Evolutionary conservation across 1,140 invertebrate genomes (phyloP), one percentile per base, ranked within the genome.

Genomic region (Nautilus pompilius): DNA sequence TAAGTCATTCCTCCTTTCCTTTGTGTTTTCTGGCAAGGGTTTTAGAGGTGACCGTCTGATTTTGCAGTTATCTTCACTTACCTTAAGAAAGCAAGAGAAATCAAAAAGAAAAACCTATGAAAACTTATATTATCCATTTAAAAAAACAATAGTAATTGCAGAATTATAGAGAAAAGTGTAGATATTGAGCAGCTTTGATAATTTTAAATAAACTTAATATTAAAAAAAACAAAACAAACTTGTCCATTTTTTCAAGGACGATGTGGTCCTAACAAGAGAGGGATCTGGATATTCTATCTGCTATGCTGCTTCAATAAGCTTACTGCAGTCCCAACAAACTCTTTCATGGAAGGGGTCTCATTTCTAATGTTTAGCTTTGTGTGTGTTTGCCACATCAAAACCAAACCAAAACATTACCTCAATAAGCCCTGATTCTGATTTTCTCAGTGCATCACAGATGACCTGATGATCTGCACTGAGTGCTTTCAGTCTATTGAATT

Each of bases 21-120:
- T 91, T 73, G 91, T 89, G 75, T 91, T 89, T 66, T 90, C 89
- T n/a, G 94, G 95, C 3, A 96, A 73, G 0, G 93, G 91, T 67
- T 89, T 85, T 22, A 90, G 87, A 0, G 88, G 87, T 64, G 86
- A 88, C 30, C 95, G 85, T 32, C 95, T 86, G 53, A 98, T 87
- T 77, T 94, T 96, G 33, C 86, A 88, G 29, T 85, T 87, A 71
- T 93, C 90, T 68, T 96, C 92, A 69, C 88, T 91, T 5, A 93
- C 72, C 78, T 81, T 41, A 41, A 58, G 62, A 48, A 1, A 60
- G 46, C 46, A 36, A 46, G 2, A 54, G 20, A 57, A 64, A 24
- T n/a, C n/a, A n/a, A 53, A 46, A 32, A 32, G 6, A 6, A 64
- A 57, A 57, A 26, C 26, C n/a, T n/a, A n/a, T n/a, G n/a, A n/a